Evolutionary conservation across 2,797 vertebrate genomes (phyloP), one percentile per base, ranked within the genome.

Genomic region (Amblyopsis hoosieri): DNA sequence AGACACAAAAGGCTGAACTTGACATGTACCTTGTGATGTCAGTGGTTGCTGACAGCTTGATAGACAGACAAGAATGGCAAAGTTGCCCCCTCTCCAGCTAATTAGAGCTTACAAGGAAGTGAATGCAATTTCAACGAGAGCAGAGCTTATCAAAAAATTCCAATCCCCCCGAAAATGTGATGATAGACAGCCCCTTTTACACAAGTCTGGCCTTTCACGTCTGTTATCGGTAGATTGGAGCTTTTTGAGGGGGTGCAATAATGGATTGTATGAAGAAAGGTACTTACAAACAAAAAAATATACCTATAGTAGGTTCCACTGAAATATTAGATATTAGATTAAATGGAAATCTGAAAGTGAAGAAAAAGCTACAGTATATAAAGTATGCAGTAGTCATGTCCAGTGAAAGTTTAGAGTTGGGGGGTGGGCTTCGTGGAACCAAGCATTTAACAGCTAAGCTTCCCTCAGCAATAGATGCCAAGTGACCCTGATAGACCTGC

Each of bases 21-120:
- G 96, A 96, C 95, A 95, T 93, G 82, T 94, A 86, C 91, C 84
- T 94, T 91, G 92, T 87, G 90, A 90, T 94, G 93, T 94, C 92
- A 91, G 83, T 90, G 72, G 75, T 85, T 92, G 91, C 87, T 90
- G 81, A 81, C 85, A 90, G 85, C 69, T 92, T 97, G 96, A 98
- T 51, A 89, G 95, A 96, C 89, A 91, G 90, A 81, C 75, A 75
- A 84, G 92, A 94, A 93, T 92, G 89, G 89, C 85, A 73, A 82
- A 42, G 76, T 91, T 92, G 86, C 91, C 89, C 90, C 88, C 67
- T 75, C 60, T 78, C 83, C 70, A 48, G 52, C 91, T 96, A 97
- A 98, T 97, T 95, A 96, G 91, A 90, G 92, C 91, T 92, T 92
- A 73, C 90, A 90, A 91, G 82, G 83, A 93, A 88, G 91, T 91